Evolutionary conservation across 2,888 invertebrate species (phyloP), one percentile per base, ranked within the genome.

Genomic region (Caenorhabditis becei): DNA sequence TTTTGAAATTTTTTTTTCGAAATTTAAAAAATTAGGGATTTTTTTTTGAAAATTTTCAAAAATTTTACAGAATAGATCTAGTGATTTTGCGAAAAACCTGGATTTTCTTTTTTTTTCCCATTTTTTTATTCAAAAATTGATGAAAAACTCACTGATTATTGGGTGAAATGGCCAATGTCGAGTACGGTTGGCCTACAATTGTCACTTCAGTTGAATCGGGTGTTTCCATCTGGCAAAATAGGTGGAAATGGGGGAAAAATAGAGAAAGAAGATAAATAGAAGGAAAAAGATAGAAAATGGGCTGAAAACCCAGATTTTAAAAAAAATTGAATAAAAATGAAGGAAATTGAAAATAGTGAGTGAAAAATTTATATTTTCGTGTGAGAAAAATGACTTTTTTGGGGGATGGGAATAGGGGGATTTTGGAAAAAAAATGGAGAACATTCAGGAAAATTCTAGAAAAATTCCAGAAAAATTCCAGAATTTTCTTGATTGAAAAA

Each of bases 221-320:
- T 23, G 23, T 37, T 35, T 74, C 80, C 80, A 80, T 80, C 79
- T 79, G 61, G 28, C 70, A 74, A 62, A n/a, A 11, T 24, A n/a
- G 23, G 14, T 35, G 4, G 7, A 10, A 62, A 62, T 54, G 41
- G 14, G 11, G 11, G 5, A 37, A 24, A 56, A 56, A 37, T n/a
- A 37, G 37, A 58, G 10, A 7, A 20, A 23, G 37, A 23, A 26
- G n/a, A 49, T 18, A 7, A 44, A 51, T 51, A 23, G 51, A 23
- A 7, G 10, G 53, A 53, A 24, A 53, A 53, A 18, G 20, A n/a
- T n/a, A n/a, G n/a, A n/a, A n/a, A n/a, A n/a, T n/a, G n/a, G n/a
- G n/a, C n/a, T n/a, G 35, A 35, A 35, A 35, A 35, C 10, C 35
- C 35, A 10, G 35, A 35, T 35, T 37, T 18, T n/a, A 28, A 41